Percentiles rank a stretch among this genome's conserved stretches.
Evolutionary conservation across 2,888 invertebrate species (phyloP).

Genomic region (Hemistola chrysoprasaria): DNA sequence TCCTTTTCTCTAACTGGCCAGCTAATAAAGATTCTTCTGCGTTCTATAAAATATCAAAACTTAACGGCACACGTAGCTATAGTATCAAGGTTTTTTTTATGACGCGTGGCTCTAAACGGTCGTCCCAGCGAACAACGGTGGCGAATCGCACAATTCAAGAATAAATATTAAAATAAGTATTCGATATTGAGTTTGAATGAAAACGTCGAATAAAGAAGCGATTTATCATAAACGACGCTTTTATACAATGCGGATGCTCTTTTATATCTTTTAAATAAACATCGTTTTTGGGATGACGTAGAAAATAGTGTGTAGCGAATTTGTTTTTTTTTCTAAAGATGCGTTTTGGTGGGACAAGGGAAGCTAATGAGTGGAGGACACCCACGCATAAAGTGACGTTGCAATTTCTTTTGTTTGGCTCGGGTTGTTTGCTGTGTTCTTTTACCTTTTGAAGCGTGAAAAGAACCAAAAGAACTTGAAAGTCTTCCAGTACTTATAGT

Average conservation of each 20-base stretch:
- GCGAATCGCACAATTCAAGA: constrained; percentile 78
- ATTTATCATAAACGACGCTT: constrained; percentile 74
- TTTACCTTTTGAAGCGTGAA: too few relatives aligned
- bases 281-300: constrained; percentile 72
- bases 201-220: constrained; percentile 74
- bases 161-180: constrained; percentile 80
- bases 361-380: constrained; percentile 77
- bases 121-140: constrained; percentile 63
- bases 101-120: constrained; percentile 54
- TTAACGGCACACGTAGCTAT: not conserved
- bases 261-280: constrained; percentile 80
- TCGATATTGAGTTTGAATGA: constrained; percentile 75
- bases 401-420: constrained; percentile 47
- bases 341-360: constrained; percentile 64
- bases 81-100: constrained; percentile 38
- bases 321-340: constrained; percentile 45
- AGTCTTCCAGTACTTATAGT: too few relatives aligned
- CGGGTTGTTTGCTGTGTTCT: constrained; percentile 40
- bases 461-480: too few relatives aligned
- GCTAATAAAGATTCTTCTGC: too few relatives aligned
- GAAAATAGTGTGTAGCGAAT: constrained; percentile 70
- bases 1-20: too few relatives aligned
- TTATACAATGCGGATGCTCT: constrained; percentile 60
- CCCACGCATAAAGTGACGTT: constrained; percentile 66
- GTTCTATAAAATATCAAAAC: constrained; percentile 43